Evolutionary conservation across 2,113 vertebrate genomes (phyloP).

Genomic region (Petromus typicus): DNA sequence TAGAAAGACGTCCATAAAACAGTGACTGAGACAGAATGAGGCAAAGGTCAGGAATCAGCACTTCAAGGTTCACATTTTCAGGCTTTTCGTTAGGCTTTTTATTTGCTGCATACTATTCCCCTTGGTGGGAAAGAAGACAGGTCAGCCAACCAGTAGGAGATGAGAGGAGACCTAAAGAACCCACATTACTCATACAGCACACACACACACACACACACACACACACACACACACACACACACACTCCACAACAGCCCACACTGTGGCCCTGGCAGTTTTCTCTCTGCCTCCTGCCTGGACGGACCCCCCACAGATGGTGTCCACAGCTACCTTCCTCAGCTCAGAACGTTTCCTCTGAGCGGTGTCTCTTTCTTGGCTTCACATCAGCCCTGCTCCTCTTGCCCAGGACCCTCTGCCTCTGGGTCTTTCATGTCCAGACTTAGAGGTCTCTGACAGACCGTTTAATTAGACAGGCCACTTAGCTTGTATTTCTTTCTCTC

Average conservation of each 20-base stretch:
- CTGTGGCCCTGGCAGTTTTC: not conserved
- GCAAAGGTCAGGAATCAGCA: not conserved
- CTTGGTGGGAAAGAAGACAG: not conserved
- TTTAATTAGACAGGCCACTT: not conserved
- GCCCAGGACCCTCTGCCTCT: not conserved
- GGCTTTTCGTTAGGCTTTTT: not conserved
- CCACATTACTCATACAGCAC: too few species aligned
- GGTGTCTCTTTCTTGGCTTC: not conserved
- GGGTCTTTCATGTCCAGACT: not conserved
- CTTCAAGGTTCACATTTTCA: not conserved
- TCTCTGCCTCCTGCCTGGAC: not conserved
- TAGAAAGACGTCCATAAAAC: not conserved
- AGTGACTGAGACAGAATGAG: not conserved
- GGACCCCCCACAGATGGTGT: not conserved
- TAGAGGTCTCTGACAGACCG: not conserved
- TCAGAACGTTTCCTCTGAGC: not conserved
- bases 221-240: too few species aligned
- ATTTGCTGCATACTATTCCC: not conserved
- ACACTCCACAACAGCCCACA: too few species aligned
- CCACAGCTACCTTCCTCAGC: not conserved
- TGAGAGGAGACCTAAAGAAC: not conserved
- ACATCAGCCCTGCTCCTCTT: fast-evolving
- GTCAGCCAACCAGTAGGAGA: not conserved
- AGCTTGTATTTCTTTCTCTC: not conserved
- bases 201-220: too few species aligned